A percentile compares a stretch with the other conserved stretches of the same genome.
Conservation (phyloP, 2,797 vertebrate species). For the Fundulus diaphanus region DNA sequence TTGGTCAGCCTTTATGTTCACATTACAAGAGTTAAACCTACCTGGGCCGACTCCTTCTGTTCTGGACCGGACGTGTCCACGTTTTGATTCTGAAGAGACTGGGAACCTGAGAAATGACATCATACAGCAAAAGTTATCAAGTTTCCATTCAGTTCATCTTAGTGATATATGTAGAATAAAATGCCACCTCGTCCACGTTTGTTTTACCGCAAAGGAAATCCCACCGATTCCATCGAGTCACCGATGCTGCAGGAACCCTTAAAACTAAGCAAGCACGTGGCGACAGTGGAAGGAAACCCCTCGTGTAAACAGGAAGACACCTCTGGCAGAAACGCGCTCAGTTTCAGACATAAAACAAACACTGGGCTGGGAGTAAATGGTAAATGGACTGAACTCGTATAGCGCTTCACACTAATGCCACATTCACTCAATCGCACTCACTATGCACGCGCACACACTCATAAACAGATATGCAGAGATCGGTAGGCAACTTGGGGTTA, state of each 20-base stretch:
- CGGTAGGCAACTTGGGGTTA: too few relatives aligned
- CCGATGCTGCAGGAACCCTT: too few relatives aligned
- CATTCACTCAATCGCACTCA: too few relatives aligned
- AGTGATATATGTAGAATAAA: not conserved
- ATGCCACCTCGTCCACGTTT: not conserved
- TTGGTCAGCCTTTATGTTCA: too few relatives aligned
- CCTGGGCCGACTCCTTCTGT: conserved; percentile 39
- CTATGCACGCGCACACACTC: too few relatives aligned
- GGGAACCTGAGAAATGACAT: conserved; percentile 42
- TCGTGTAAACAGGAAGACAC: not conserved
- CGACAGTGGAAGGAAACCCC: not conserved
- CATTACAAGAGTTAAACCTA: conserved; percentile 24
- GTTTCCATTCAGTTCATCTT: not conserved
- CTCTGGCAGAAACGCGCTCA: too few relatives aligned
- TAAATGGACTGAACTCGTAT: too few relatives aligned
- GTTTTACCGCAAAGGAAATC: too few relatives aligned
- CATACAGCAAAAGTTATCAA: not conserved
- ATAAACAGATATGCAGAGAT: too few relatives aligned
- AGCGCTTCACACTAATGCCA: too few relatives aligned
- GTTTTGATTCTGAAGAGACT: conserved; percentile 23
- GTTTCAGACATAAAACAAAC: not conserved
- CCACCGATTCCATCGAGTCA: too few relatives aligned
- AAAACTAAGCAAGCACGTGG: not conserved
- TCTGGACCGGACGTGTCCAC: conserved; percentile 28
- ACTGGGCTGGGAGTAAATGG: not conserved